These are phyloP conservation scores for Xenopus tropicalis DNA, from an alignment of 2,113 vertebrate genomes.

Conservation along the genomic window DNA sequence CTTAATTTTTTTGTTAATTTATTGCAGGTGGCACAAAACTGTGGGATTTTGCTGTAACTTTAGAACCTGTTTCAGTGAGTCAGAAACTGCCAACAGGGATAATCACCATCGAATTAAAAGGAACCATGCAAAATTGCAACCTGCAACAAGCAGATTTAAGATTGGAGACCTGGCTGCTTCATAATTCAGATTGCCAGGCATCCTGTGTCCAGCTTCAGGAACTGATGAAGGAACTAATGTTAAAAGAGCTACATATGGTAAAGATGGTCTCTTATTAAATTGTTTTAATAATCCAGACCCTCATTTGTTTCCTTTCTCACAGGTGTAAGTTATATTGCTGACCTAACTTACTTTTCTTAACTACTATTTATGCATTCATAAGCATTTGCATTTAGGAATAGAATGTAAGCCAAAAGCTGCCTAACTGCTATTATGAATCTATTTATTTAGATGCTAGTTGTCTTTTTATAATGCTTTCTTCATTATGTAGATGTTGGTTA, in stretches of 20 bases:
- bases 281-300: too few relatives aligned
- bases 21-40: constrained; percentile 50
- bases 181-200: constrained; percentile 28
- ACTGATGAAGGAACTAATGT: constrained; percentile 62
- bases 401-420: too few relatives aligned
- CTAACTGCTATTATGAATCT: too few relatives aligned
- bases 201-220: constrained; percentile 60
- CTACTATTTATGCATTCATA: too few relatives aligned
- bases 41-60: constrained; percentile 63
- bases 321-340: too few relatives aligned
- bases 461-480: too few relatives aligned
- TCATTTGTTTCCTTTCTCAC: too few relatives aligned
- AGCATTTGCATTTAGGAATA: too few relatives aligned
- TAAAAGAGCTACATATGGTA: constrained; percentile 74
- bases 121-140: constrained; percentile 64
- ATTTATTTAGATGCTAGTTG: too few relatives aligned
- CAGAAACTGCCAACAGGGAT: constrained; percentile 63
- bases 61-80: constrained; percentile 73
- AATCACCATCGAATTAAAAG: constrained; percentile 70
- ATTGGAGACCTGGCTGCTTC: constrained; percentile 79
- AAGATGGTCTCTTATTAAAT: constrained; percentile 1
- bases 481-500: too few relatives aligned
- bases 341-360: too few relatives aligned
- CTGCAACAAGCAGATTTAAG: constrained; percentile 50
- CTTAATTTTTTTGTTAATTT: too few relatives aligned